Evolutionary conservation across 2,888 invertebrate genomes (phyloP), one percentile per base, ranked within the genome.

Genomic region (Cantharis nigra): DNA sequence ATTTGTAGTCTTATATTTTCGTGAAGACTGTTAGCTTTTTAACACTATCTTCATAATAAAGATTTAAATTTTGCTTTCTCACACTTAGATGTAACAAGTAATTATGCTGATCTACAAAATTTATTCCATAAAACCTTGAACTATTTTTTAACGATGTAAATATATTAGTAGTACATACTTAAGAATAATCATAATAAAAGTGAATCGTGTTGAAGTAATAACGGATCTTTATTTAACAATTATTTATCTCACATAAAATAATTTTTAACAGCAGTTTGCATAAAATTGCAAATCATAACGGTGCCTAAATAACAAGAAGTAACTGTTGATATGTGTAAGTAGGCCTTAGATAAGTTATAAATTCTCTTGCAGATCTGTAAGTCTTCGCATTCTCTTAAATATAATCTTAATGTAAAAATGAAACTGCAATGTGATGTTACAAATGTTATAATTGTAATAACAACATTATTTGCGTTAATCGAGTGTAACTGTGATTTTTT

Each of bases 401-500:
- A 49, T 49, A 49, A n/a, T 49, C 49, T 49, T 7, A 49, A 49
- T 49, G 20, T 18, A 67, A 67, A 67, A 67, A 67, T 67, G 65
- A 23, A 67, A 33, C 63, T 72, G 72, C 72, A 30, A 14, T 49
- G n/a, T 49, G n/a, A 49, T 49, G n/a, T 49, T n/a, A 10, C 14
- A 9, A 26, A 33, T 7, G 7, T 13, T 28, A 33, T 64, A 13
- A 28, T 72, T 28, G 7, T 72, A 30, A 28, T 33, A 16, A 20
- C 30, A 30, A 30, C 30, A 10, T 13, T 9, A n/a, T 67, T 67
- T 23, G 26, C n/a, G 7, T 23, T 67, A 26, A 64, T 26, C 23
- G 28, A 63, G 71, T 73, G 73, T 28, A 63, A 20, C 11, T 77
- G 78, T 63, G 70, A 75, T n/a, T 33, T n/a, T 30, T 74, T 78